Conservation (phyloP, 2,113 vertebrate genomes). For the Apodemus speciosus region DNA sequence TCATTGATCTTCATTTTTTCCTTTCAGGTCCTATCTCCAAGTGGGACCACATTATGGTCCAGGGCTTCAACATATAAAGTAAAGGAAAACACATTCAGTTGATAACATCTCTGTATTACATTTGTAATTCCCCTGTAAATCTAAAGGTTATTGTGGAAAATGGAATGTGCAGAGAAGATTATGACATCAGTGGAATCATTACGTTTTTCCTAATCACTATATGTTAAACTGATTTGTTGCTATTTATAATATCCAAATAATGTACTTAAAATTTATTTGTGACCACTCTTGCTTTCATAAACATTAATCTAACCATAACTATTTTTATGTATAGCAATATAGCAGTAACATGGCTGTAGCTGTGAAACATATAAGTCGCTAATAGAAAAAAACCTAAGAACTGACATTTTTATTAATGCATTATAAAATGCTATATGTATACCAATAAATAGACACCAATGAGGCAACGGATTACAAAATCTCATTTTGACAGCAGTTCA, state of each 20-base stretch:
- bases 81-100: not conserved
- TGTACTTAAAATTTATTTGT: slow-evolving; percentile 50
- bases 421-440: slow-evolving; percentile 39
- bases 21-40: not conserved
- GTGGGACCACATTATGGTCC: not conserved
- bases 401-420: slow-evolving; percentile 49
- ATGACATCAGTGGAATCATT: slow-evolving; percentile 12
- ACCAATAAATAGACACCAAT: slow-evolving; percentile 39
- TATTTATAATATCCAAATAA: slow-evolving; percentile 48
- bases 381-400: slow-evolving; percentile 51
- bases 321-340: slow-evolving; percentile 46
- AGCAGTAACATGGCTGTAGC: slow-evolving; percentile 44
- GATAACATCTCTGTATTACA: not conserved
- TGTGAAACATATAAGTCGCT: slow-evolving; percentile 45
- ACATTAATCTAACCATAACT: slow-evolving; percentile 34
- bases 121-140: slow-evolving; percentile 4
- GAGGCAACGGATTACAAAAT: slow-evolving; percentile 45
- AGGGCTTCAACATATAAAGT: not conserved
- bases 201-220: slow-evolving; percentile 3
- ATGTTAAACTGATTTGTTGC: slow-evolving; percentile 23
- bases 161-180: not conserved
- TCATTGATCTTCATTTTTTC: not conserved
- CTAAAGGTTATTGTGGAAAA: not conserved
- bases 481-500: slow-evolving; percentile 56
- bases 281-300: slow-evolving; percentile 48